Conservation (phyloP, 1,140 invertebrate genomes). For the Uloborus diversus region DNA sequence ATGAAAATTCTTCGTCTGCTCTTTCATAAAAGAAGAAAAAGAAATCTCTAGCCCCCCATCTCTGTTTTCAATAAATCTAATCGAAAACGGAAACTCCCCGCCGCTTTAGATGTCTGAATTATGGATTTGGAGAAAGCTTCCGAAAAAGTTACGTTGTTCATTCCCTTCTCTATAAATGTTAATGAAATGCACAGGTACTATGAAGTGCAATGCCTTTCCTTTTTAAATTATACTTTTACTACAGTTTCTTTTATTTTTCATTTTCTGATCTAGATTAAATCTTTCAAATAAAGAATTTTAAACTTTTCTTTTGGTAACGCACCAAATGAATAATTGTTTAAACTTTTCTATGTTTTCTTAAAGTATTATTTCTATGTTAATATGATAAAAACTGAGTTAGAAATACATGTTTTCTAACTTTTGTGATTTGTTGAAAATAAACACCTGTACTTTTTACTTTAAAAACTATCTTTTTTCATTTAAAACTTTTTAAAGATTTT, state of each 20-base stretch:
- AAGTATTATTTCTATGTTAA: too few relatives aligned
- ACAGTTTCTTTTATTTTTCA: constrained; percentile 1
- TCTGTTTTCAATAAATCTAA: constrained; percentile 29
- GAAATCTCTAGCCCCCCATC: neutral
- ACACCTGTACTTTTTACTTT: constrained; percentile 29
- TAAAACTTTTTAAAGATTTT: too few relatives aligned
- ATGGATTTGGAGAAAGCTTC: constrained; percentile 27
- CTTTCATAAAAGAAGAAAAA: constrained; percentile 1
- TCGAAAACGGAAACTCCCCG: constrained; percentile 5
- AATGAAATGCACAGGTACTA: constrained; percentile 15
- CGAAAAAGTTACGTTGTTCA: constrained; percentile 9
- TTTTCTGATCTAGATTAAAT: constrained; percentile 5
- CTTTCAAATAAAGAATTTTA: constrained; percentile 11
- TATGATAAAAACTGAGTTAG: too few relatives aligned
- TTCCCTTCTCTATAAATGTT: constrained; percentile 41
- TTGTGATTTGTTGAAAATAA: too few relatives aligned
- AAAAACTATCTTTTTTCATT: constrained; percentile 15
- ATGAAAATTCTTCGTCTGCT: neutral
- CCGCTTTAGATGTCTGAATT: constrained; percentile 12
- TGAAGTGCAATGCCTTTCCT: neutral
- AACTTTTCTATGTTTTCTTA: constrained; percentile 37
- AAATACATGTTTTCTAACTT: too few relatives aligned
- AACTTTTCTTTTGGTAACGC: constrained; percentile 29
- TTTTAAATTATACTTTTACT: constrained; percentile 22
- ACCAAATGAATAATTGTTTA: constrained; percentile 42